These are phyloP conservation scores for Orchestia grillus DNA, from an alignment of 1,140 invertebrate species.

Conservation along the genomic window DNA sequence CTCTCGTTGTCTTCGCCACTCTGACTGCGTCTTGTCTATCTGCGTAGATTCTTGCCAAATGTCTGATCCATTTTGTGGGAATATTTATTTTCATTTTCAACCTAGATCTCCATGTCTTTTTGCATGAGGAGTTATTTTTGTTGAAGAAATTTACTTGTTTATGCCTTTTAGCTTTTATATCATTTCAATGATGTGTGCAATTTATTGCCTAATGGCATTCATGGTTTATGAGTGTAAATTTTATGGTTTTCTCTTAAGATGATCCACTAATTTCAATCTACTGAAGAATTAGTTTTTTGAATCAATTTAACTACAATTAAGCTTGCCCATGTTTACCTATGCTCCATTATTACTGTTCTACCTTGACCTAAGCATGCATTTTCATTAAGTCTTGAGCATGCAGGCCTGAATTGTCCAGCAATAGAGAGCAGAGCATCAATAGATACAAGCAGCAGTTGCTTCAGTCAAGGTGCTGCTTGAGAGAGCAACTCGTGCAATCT, in stretches of 20 bases:
- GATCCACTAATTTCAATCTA: not conserved
- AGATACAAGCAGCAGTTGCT: not conserved
- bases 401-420: not conserved
- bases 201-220: not conserved
- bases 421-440: not conserved
- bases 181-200: not conserved
- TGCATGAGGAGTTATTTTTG: not conserved
- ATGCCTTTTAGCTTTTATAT: not conserved
- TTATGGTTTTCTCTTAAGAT: not conserved
- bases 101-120: not conserved
- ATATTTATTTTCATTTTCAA: not conserved
- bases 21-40: not conserved
- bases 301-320: not conserved
- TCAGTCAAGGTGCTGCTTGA: not conserved
- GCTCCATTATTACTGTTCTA: too few relatives aligned
- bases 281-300: not conserved
- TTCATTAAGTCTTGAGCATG: not conserved
- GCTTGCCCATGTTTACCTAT: not conserved
- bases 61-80: not conserved
- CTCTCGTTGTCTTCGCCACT: not conserved
- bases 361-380: not conserved
- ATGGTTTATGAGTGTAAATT: not conserved
- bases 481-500: not conserved
- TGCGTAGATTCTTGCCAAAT: constrained; percentile 10
- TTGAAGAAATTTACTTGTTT: not conserved